Conservation (phyloP, 2,888 invertebrate genomes). For the Melanostoma scalare region DNA sequence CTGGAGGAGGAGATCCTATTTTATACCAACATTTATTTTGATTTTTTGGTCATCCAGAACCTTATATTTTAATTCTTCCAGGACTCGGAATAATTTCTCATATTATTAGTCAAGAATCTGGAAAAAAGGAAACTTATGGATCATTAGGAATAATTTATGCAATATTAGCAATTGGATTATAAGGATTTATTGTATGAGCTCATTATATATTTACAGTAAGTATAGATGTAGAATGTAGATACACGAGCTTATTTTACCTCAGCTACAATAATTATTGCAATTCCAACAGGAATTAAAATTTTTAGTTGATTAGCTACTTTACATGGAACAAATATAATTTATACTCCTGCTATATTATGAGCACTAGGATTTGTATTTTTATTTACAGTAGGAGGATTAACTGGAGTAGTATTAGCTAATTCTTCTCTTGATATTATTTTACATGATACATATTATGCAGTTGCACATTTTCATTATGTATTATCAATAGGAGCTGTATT, state of each 20-base stretch:
- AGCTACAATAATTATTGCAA: constrained; percentile 93
- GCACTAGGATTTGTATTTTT: constrained; percentile 89
- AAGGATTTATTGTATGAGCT: constrained; percentile 93
- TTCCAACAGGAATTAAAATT: constrained; percentile 93
- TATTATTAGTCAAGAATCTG: constrained; percentile 88
- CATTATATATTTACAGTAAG: constrained; percentile 94
- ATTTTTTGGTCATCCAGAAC: constrained; percentile 94
- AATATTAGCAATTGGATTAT: constrained; percentile 90
- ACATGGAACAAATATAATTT: constrained; percentile 85
- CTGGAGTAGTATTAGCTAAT: constrained; percentile 86
- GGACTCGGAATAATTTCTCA: constrained; percentile 92
- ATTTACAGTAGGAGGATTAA: constrained; percentile 90
- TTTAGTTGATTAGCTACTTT: constrained; percentile 90
- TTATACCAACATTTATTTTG: constrained; percentile 93
- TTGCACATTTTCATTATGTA: constrained; percentile 92
- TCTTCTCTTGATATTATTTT: constrained; percentile 89
- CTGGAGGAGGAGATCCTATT: constrained; percentile 91
- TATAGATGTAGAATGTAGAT: constrained; percentile 91
- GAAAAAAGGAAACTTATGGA: constrained; percentile 89
- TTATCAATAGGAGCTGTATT: constrained; percentile 91
- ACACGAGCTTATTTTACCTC: constrained; percentile 93
- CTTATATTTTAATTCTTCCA: constrained; percentile 92
- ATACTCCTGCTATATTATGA: constrained; percentile 85
- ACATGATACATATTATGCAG: constrained; percentile 93
- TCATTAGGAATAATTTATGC: constrained; percentile 90